Evolutionary conservation across 2,888 invertebrate species (phyloP).

Genomic region (Sinelater perroti): DNA sequence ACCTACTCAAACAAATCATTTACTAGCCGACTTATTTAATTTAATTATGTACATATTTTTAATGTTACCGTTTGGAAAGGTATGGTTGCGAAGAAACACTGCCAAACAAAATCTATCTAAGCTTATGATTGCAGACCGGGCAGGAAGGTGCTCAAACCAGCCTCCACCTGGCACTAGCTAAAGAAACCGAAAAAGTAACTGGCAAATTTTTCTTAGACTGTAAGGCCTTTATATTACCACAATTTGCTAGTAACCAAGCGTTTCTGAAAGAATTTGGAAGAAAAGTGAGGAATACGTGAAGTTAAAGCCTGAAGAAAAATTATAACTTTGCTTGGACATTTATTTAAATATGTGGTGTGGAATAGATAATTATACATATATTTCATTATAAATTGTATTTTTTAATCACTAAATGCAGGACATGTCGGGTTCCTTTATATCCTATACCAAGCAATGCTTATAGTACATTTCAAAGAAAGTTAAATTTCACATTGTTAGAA

Average conservation of each 20-base stretch:
- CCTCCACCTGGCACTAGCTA: slow-evolving; percentile 78
- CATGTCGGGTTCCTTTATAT: too few species aligned
- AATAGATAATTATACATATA: too few species aligned
- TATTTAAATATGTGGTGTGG: too few species aligned
- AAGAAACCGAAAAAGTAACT: slow-evolving; percentile 72
- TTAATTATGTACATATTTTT: neutral
- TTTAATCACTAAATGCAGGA: too few species aligned
- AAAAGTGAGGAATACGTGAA: slow-evolving; percentile 78
- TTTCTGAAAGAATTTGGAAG: too few species aligned
- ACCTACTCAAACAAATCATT: neutral
- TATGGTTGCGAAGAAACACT: neutral
- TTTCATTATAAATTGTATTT: too few species aligned
- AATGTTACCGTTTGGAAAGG: neutral
- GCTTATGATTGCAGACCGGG: slow-evolving; percentile 69
- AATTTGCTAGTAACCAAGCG: too few species aligned
- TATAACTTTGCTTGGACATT: neutral
- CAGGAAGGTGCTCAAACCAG: slow-evolving; percentile 83
- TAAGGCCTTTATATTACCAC: slow-evolving; percentile 50
- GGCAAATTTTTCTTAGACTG: slow-evolving; percentile 87
- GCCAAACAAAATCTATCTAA: slow-evolving; percentile 23
- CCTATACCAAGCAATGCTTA: too few species aligned
- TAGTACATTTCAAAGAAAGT: too few species aligned
- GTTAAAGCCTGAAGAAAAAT: slow-evolving; percentile 69
- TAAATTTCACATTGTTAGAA: too few species aligned
- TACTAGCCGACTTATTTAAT: neutral